A percentile compares a stretch with the other conserved stretches of the same genome.
These are phyloP conservation scores for Acleris literana DNA, from an alignment of 2,888 invertebrate species.

Conservation along the genomic window DNA sequence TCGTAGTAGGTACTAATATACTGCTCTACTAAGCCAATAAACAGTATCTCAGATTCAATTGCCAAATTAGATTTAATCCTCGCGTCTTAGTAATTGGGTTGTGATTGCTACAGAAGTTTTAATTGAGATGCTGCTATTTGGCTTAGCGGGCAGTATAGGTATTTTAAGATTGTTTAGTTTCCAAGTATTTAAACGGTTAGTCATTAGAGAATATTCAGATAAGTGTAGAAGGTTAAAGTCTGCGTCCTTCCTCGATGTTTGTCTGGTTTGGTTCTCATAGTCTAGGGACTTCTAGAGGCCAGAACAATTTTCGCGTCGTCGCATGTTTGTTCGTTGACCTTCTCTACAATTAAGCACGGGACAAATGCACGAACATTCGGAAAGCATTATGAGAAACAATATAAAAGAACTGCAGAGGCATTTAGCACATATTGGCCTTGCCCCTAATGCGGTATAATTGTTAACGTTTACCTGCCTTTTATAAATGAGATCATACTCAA, in stretches of 20 bases:
- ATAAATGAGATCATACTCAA: slow-evolving; percentile 17
- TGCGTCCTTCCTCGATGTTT: slow-evolving; percentile 14
- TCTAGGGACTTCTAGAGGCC: slow-evolving; percentile 28
- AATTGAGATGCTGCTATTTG: too few species aligned
- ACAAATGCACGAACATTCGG: slow-evolving; percentile 45
- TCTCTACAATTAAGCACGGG: slow-evolving; percentile 52
- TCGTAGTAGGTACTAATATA: not conserved
- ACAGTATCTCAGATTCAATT: too few species aligned
- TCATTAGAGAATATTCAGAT: slow-evolving; percentile 11
- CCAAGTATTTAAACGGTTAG: slow-evolving; percentile 8
- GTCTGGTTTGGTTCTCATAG: slow-evolving; percentile 24
- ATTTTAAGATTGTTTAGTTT: slow-evolving; percentile 4
- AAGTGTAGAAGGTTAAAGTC: not conserved
- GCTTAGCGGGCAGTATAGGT: not conserved
- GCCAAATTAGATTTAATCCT: too few species aligned
- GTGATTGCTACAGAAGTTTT: too few species aligned
- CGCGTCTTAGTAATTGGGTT: too few species aligned
- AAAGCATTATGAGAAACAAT: slow-evolving; percentile 47
- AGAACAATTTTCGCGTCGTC: slow-evolving; percentile 24
- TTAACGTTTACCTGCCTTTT: slow-evolving; percentile 44
- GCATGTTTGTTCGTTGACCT: slow-evolving; percentile 45
- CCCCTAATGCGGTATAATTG: slow-evolving; percentile 49
- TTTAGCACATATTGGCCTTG: slow-evolving; percentile 50
- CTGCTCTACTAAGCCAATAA: too few species aligned
- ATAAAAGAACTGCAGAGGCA: slow-evolving; percentile 47